Conservation (phyloP, 2,888 invertebrate genomes). For the Lordiphosa andalusiaca region DNA sequence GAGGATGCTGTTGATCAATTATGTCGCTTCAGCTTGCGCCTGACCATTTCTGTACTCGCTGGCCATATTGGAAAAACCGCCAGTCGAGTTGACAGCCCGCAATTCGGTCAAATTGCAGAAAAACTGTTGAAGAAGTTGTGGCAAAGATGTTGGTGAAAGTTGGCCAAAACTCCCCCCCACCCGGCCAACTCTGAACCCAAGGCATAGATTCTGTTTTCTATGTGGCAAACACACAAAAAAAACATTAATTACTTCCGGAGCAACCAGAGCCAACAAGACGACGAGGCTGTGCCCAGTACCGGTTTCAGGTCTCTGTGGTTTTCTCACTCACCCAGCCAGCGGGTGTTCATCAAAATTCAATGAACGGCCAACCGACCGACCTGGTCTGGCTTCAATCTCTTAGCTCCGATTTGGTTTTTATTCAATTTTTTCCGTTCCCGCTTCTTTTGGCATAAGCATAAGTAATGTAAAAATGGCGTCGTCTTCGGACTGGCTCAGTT, state of each 20-base stretch:
- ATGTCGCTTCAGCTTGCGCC: constrained; percentile 28
- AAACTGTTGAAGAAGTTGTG: constrained; percentile 31
- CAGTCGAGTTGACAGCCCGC: constrained; percentile 52
- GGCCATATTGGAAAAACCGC: constrained; percentile 47
- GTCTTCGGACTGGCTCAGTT: constrained; percentile 13
- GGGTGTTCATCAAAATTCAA: constrained; percentile 72
- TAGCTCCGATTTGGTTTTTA: background rate
- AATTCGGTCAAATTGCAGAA: constrained; percentile 62
- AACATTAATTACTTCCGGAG: constrained; percentile 75
- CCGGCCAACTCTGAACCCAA: constrained; percentile 34
- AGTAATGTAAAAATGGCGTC: constrained; percentile 53
- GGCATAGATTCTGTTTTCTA: constrained; percentile 70
- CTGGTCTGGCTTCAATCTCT: background rate
- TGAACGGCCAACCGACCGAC: constrained; percentile 28
- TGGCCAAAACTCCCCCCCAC: constrained; percentile 23
- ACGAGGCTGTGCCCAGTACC: constrained; percentile 41
- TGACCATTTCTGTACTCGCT: constrained; percentile 28
- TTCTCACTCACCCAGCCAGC: constrained; percentile 43
- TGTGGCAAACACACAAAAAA: constrained; percentile 49
- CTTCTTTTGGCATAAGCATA: constrained; percentile 38
- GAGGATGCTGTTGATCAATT: constrained; percentile 45
- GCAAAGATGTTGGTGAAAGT: constrained; percentile 1
- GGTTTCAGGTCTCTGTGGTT: constrained; percentile 42
- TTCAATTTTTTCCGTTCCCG: constrained; percentile 10
- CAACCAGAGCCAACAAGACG: constrained; percentile 41